Conservation (phyloP, 1,140 invertebrate species). For the Leptoteleia sp. region DNA sequence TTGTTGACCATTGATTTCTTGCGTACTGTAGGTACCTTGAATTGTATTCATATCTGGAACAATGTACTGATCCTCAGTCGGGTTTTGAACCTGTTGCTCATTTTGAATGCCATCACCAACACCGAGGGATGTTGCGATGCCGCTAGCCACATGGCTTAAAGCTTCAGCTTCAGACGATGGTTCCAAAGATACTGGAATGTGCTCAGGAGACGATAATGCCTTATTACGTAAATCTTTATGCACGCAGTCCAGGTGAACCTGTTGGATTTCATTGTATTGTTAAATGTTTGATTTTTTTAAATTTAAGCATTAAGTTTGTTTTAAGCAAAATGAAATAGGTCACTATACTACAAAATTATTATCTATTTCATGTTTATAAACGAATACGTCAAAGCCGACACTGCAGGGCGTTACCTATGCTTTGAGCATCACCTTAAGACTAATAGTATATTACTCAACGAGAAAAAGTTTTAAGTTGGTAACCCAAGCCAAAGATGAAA, state of each 20-base stretch:
- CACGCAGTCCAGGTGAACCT: slow-evolving; percentile 73
- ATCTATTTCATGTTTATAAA: no score
- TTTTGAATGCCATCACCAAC: slow-evolving; percentile 81
- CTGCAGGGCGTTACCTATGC: no score
- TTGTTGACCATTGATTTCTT: slow-evolving; percentile 70
- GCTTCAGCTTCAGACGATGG: slow-evolving; percentile 82
- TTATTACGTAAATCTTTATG: slow-evolving; percentile 71
- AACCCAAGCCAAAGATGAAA: no score
- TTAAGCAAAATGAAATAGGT: no score
- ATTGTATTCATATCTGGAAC: slow-evolving; percentile 70
- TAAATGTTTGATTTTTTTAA: slow-evolving; percentile 3
- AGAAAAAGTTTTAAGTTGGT: no score
- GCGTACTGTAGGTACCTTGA: slow-evolving; percentile 64
- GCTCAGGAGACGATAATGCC: slow-evolving; percentile 40
- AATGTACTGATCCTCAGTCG: slow-evolving; percentile 60
- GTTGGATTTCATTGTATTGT: not conserved
- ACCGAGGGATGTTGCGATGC: slow-evolving; percentile 83
- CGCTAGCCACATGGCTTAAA: slow-evolving; percentile 81
- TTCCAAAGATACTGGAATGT: slow-evolving; percentile 69
- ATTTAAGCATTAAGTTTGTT: no score
- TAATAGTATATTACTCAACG: no score
- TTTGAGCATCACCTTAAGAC: no score
- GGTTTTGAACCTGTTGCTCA: slow-evolving; percentile 56
- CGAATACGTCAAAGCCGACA: no score
- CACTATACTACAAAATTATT: no score